phyloP scores from a whole-genome alignment of 1,140 invertebrate genomes.

The Holotrichia oblita region DNA sequence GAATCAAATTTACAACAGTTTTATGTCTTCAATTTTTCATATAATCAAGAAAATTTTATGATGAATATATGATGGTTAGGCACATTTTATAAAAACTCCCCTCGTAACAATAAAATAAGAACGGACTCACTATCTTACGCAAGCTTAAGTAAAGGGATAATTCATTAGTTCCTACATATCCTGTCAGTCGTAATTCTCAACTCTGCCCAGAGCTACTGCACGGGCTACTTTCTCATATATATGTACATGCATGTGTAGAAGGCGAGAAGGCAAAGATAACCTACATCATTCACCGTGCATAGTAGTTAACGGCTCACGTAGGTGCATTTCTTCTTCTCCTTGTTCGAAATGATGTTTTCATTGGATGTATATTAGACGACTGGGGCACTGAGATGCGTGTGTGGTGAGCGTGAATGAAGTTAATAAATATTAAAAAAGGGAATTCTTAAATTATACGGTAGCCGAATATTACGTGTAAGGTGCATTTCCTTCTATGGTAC shows the following conservation, averaged over 20 bases:
- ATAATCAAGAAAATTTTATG: no score
- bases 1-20: no score
- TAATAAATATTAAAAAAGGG: constrained; percentile 9
- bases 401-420: constrained; percentile 8
- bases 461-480: constrained; percentile 4
- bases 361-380: not conserved
- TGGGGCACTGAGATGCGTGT: not conserved
- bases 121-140: constrained; percentile 7
- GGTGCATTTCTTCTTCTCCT: not conserved
- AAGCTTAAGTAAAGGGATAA: not conserved
- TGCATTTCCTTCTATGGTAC: not conserved
- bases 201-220: not conserved
- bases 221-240: not conserved
- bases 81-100: no score
- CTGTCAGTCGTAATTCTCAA: not conserved
- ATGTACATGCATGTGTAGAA: not conserved
- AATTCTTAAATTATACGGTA: constrained; percentile 33
- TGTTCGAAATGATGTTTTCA: constrained; percentile 30
- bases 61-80: no score
- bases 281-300: not conserved
- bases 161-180: not conserved
- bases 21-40: no score
- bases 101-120: constrained; percentile 20
- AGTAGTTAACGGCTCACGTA: not conserved
- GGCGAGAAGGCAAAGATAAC: not conserved